Conservation (phyloP, 2,113 vertebrate genomes). For the Bagarius yarrelli region DNA sequence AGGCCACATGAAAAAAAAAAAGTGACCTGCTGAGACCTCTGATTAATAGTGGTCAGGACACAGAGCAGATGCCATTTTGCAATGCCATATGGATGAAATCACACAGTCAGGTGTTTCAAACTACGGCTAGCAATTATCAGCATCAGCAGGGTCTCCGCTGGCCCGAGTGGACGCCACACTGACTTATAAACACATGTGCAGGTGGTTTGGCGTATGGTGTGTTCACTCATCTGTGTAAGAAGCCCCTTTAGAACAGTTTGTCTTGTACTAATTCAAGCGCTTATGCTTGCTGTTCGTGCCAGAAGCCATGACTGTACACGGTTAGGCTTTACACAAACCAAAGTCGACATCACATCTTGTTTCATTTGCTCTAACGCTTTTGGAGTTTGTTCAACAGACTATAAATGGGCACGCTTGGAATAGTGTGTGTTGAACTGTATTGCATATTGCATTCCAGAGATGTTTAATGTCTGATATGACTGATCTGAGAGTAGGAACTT, state of each 20-base stretch:
- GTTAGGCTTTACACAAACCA: constrained; percentile 29
- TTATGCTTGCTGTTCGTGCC: constrained; percentile 47
- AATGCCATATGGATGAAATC: constrained; percentile 9
- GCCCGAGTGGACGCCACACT: constrained; percentile 20
- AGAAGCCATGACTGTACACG: constrained; percentile 7
- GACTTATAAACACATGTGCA: constrained; percentile 45
- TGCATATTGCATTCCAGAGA: not conserved
- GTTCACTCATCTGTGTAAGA: constrained; percentile 60
- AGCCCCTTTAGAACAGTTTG: constrained; percentile 51
- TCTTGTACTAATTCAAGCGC: constrained; percentile 50
- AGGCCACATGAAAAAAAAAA: not conserved
- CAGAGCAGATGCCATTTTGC: not conserved
- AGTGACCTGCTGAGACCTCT: not conserved
- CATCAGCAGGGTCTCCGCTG: constrained; percentile 19
- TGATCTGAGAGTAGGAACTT: constrained; percentile 6
- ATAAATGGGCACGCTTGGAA: not conserved
- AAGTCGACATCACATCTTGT: constrained; percentile 54
- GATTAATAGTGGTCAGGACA: constrained; percentile 10
- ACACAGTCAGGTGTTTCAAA: constrained; percentile 32
- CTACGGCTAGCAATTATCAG: constrained; percentile 39
- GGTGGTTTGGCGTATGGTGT: constrained; percentile 49
- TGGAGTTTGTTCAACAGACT: not conserved
- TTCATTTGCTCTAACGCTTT: constrained; percentile 37
- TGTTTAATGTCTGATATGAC: not conserved
- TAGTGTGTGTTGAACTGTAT: not conserved